A percentile compares a stretch with the other conserved stretches of the same genome.
Evolutionary conservation across 2,888 invertebrate species (phyloP).

Genomic region (Punctoribates punctum): DNA sequence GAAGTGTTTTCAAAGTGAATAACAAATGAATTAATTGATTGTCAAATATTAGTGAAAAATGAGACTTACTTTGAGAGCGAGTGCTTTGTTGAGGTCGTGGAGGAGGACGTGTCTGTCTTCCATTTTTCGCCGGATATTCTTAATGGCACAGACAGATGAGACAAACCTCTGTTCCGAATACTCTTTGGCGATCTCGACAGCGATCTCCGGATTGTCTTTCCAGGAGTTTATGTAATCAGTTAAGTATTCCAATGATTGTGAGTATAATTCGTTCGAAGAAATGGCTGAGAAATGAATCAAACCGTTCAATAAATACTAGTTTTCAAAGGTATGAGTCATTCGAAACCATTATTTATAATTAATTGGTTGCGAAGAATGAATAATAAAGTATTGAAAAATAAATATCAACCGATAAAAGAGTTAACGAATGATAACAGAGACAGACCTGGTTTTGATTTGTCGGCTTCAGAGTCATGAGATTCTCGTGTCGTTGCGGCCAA

Average conservation of each 20-base stretch:
- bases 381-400: not conserved
- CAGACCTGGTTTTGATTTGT: constrained; percentile 1
- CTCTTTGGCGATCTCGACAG: not conserved
- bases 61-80: constrained; percentile 66
- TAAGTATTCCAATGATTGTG: constrained; percentile 20
- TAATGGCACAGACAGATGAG: constrained; percentile 66
- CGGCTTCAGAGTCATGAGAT: not conserved
- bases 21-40: not conserved
- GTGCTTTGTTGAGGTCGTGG: constrained; percentile 75
- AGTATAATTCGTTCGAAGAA: constrained; percentile 6
- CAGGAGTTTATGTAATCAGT: not conserved
- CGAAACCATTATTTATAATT: not conserved
- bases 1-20: not conserved
- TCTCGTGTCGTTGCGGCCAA: not conserved
- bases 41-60: too few relatives aligned
- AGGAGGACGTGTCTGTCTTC: constrained; percentile 84
- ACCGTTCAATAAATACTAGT: not conserved
- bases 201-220: constrained; percentile 1
- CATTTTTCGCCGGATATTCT: constrained; percentile 81
- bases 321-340: not conserved
- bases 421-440: not conserved
- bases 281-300: not conserved
- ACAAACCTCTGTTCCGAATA: not conserved
- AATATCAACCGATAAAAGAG: not conserved
- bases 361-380: not conserved